phyloP scores from a whole-genome alignment of 2,888 invertebrate genomes.

The Achlya flavicornis region DNA sequence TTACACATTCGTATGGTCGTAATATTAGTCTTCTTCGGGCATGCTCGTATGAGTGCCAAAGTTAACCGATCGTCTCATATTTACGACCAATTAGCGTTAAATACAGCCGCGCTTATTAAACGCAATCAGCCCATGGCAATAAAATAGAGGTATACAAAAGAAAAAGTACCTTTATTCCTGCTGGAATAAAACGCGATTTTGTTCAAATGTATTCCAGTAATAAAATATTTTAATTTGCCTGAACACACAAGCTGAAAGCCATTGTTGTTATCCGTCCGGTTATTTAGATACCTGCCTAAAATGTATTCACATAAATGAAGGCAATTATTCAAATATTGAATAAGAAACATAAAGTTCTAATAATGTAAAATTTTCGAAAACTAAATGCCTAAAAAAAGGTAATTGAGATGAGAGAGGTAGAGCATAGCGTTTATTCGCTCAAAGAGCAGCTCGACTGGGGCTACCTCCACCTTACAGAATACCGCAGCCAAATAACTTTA shows the following conservation, averaged over 20 bases:
- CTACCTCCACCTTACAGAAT: too few relatives aligned
- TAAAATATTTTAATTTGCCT: slow-evolving; percentile 5
- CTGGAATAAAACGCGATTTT: background rate
- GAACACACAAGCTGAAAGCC: background rate
- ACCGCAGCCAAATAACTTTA: too few relatives aligned
- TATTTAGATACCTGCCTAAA: background rate
- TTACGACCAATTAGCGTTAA: slow-evolving; percentile 31
- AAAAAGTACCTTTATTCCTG: background rate
- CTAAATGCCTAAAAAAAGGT: too few relatives aligned
- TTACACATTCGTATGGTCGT: background rate
- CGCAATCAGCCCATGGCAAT: slow-evolving; percentile 17
- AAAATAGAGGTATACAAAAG: background rate
- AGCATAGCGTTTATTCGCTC: too few relatives aligned
- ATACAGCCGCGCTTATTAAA: slow-evolving; percentile 30
- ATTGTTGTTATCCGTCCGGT: background rate
- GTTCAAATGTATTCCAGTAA: background rate
- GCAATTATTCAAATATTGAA: too few relatives aligned
- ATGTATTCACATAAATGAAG: background rate
- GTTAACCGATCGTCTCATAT: slow-evolving; percentile 18
- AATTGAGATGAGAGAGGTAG: too few relatives aligned
- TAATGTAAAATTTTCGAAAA: too few relatives aligned
- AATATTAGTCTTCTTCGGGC: background rate
- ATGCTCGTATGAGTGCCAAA: background rate
- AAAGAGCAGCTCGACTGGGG: too few relatives aligned
- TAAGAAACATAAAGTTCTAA: too few relatives aligned